phyloP scores from a whole-genome alignment of 2,888 invertebrate species.

The Thera britannica region DNA sequence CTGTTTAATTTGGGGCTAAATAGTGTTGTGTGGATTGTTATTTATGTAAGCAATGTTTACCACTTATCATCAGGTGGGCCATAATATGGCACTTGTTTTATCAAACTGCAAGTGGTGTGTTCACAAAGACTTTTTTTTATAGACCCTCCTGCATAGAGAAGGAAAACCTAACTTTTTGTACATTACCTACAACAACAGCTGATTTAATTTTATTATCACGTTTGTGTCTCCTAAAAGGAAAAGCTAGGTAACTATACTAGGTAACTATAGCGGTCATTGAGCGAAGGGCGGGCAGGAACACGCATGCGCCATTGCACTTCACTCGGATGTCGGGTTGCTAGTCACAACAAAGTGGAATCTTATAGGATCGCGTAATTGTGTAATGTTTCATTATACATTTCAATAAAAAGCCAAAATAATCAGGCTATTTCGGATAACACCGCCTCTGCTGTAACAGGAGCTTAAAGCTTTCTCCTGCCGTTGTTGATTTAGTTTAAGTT shows the following conservation, averaged over 20 bases:
- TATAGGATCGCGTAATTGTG: constrained; percentile 19
- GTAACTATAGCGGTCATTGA: constrained; percentile 71
- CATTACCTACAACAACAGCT: constrained; percentile 6
- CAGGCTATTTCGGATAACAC: neutral
- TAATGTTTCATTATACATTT: constrained; percentile 18
- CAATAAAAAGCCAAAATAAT: neutral
- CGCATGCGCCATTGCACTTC: constrained; percentile 65
- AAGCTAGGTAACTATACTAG: constrained; percentile 36
- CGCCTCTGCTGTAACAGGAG: constrained; percentile 17
- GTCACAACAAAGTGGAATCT: constrained; percentile 38
- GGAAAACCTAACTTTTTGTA: neutral
- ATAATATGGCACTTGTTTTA: no score
- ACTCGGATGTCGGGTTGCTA: constrained; percentile 57
- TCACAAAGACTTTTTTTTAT: no score
- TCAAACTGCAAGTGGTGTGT: no score
- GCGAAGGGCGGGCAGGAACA: constrained; percentile 72
- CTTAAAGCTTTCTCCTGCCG: neutral
- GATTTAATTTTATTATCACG: constrained; percentile 10
- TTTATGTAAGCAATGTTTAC: no score
- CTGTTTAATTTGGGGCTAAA: no score
- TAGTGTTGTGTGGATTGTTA: no score
- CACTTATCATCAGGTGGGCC: no score
- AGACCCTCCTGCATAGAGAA: no score
- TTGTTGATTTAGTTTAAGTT: neutral
- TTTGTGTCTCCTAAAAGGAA: neutral